Base-by-base conservation (phyloP, 2,113 vertebrate species). In the Hucho hucho region DNA sequence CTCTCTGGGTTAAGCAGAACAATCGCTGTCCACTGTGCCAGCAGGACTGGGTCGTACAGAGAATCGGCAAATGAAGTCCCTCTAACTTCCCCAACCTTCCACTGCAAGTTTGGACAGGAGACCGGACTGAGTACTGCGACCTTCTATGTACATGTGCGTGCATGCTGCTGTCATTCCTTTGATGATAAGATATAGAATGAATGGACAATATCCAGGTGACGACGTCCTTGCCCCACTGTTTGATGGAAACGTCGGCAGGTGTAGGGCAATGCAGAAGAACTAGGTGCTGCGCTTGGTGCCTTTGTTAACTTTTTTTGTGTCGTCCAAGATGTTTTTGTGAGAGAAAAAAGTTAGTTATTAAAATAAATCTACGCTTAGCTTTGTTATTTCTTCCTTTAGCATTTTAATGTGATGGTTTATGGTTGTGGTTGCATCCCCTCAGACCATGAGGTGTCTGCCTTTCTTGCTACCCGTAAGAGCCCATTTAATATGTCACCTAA, bases 1-100 rank as follows among this genome's bases (percentile, higher is more conserved):
- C 98, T 69, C 92, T 99, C 69, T 99, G 98, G 97, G 98, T 99
- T 90, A 99, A 99, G 87, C 97, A 99, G 93, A 99, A 99, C 94
- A 99, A 99, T 70, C 96, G 98, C 78, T 99, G 98, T 73, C 98
- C 98, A 1, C 94, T 99, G 61, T 99, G 98, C 93, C 98, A 99
- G 87, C 98, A 99, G 90, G 98, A 99, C 92, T 99, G 98, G 98
- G 98, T 99, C 76, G 98, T 99, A 73, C 98, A 99, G 82, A 96
- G 98, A 93, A 99, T 99, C 75, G 98, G 98, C 86, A 99, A 99
- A 90, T 99, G 93, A 95, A 75, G 72, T 58, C 28, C 28, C 37
- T 49, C 26, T 37, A 16, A 26, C 18, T 73, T 61, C 58, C n/a
- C 58, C n/a, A 61, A 11, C 3, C 58, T 61, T 11, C n/a, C 58